phyloP scores from a whole-genome alignment of 1,140 invertebrate genomes.

The Ceratosolen fusciceps region DNA sequence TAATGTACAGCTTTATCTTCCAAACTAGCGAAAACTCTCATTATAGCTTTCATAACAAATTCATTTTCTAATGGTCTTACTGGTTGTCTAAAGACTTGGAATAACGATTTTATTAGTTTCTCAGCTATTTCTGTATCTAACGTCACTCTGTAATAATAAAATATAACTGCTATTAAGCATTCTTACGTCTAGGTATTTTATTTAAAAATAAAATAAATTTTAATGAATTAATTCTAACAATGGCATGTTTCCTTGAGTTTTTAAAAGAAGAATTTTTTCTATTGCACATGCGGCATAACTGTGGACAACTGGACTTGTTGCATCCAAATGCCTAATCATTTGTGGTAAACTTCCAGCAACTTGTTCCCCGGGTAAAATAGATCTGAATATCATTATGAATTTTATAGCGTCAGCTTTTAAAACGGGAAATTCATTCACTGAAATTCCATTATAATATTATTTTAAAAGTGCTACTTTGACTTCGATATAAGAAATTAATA shows the following conservation, averaged over 20 bases:
- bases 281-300: constrained; percentile 94
- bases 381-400: constrained; percentile 95
- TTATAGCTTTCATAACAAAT: constrained; percentile 97
- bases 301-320: constrained; percentile 89
- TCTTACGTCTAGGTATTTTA: no score
- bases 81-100: constrained; percentile 78
- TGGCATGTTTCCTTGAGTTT: constrained; percentile 71
- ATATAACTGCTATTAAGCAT: no score
- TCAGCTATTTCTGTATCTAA: no score
- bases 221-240: constrained; percentile 72
- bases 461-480: neutral
- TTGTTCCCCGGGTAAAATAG: constrained; percentile 85
- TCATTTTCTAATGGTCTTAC: constrained; percentile 95
- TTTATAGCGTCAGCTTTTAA: constrained; percentile 96
- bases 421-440: constrained; percentile 90
- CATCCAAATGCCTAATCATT: constrained; percentile 81
- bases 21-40: constrained; percentile 87
- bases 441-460: constrained; percentile 14
- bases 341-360: constrained; percentile 83
- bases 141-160: constrained; percentile 73
- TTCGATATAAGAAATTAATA: constrained; percentile 4
- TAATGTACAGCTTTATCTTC: constrained; percentile 87
- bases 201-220: no score
- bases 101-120: constrained; percentile 83
- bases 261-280: constrained; percentile 89